These are phyloP conservation scores for Dinocampus coccinellae DNA, from an alignment of 2,888 invertebrate species.

Conservation along the genomic window DNA sequence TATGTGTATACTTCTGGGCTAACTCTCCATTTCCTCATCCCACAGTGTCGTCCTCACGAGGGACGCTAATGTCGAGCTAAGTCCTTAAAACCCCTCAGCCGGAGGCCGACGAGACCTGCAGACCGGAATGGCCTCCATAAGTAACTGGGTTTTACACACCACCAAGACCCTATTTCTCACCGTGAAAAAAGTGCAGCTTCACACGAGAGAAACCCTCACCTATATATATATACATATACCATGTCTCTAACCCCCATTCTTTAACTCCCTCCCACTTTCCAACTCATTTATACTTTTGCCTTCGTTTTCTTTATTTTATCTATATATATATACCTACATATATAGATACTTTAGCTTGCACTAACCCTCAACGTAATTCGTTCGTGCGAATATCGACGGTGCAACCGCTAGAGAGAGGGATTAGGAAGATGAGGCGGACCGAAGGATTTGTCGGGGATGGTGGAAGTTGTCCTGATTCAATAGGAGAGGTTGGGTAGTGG, in stretches of 20 bases:
- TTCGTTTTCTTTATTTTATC: constrained; percentile 5
- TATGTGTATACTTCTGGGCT: no score
- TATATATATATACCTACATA: neutral
- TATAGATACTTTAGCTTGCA: constrained; percentile 27
- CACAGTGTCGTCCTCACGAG: constrained; percentile 52
- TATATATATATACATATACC: no score
- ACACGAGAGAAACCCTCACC: constrained; percentile 40
- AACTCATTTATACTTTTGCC: constrained; percentile 31
- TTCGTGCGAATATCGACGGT: constrained; percentile 52
- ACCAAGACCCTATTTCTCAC: constrained; percentile 67
- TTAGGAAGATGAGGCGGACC: constrained; percentile 59
- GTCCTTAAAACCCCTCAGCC: constrained; percentile 67
- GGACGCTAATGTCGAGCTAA: constrained; percentile 68
- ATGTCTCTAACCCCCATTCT: constrained; percentile 18
- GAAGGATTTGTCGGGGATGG: constrained; percentile 40
- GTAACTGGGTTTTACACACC: constrained; percentile 69
- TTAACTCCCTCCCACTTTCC: constrained; percentile 28
- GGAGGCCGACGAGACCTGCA: constrained; percentile 60
- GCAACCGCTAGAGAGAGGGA: constrained; percentile 51
- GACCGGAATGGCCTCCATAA: constrained; percentile 68
- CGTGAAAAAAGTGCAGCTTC: constrained; percentile 63
- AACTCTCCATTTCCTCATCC: neutral
- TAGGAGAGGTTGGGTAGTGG: constrained; percentile 22
- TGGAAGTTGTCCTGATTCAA: neutral
- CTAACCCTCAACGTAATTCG: constrained; percentile 25